phyloP scores from a whole-genome alignment of 2,797 vertebrate species.

The Leptodactylus fallax region DNA sequence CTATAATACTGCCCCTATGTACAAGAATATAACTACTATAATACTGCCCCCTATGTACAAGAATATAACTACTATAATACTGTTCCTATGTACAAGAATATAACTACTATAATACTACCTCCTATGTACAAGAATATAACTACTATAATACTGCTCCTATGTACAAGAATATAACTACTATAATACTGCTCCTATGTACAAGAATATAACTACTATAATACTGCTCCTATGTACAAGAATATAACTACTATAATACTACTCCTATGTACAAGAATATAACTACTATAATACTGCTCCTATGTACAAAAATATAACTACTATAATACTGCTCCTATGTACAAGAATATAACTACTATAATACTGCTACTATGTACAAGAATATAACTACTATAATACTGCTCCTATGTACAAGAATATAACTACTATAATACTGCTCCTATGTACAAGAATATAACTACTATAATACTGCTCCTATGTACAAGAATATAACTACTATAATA shows the following conservation, averaged over 20 bases:
- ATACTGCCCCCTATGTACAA: neutral
- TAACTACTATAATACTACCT: too few relatives aligned
- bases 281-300: slow-evolving; percentile 10
- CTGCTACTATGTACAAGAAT: neutral
- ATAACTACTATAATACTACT: slow-evolving; percentile 1
- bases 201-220: too few relatives aligned
- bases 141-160: neutral
- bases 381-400: slow-evolving; percentile 4
- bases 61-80: neutral
- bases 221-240: neutral
- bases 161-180: neutral
- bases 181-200: too few relatives aligned
- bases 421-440: slow-evolving; percentile 12
- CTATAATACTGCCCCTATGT: neutral
- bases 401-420: neutral
- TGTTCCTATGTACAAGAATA: too few relatives aligned
- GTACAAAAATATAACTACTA: slow-evolving; percentile 16
- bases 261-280: slow-evolving; percentile 21
- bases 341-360: slow-evolving; percentile 18
- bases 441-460: slow-evolving; percentile 18
- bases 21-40: slow-evolving; percentile 23
- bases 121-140: too few relatives aligned
- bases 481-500: neutral
- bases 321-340: slow-evolving; percentile 3
- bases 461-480: slow-evolving; percentile 14